These are phyloP conservation scores for Bagarius yarrelli DNA, from an alignment of 2,113 vertebrate species.

Conservation along the genomic window DNA sequence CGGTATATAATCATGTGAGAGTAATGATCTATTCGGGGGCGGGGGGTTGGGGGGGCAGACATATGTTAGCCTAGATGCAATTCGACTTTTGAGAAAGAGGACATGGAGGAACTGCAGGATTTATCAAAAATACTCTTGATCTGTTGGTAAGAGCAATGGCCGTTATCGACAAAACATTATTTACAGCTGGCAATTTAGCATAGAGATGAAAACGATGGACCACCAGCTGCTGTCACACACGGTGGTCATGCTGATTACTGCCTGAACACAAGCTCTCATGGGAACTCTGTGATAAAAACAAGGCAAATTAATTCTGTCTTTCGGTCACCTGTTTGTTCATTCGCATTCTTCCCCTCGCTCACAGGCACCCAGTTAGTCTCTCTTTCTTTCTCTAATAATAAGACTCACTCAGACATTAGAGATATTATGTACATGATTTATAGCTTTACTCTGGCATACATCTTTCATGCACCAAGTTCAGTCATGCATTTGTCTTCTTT, in stretches of 20 bases:
- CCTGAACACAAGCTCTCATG: slow-evolving; percentile 39
- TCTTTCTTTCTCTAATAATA: slow-evolving; percentile 1
- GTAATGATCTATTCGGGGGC: slow-evolving; percentile 53
- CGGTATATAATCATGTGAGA: slow-evolving; percentile 31
- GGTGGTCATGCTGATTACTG: slow-evolving; percentile 54
- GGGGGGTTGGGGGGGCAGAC: too few species aligned
- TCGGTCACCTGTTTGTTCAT: slow-evolving; percentile 40
- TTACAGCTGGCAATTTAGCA: slow-evolving; percentile 47
- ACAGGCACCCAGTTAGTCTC: slow-evolving; percentile 2
- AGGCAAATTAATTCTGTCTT: slow-evolving; percentile 51
- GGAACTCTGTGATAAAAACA: slow-evolving; percentile 37
- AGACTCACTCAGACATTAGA: slow-evolving; percentile 7
- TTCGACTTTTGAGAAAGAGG: not conserved
- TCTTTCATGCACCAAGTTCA: slow-evolving; percentile 1
- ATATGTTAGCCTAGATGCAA: too few species aligned
- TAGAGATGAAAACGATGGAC: slow-evolving; percentile 50
- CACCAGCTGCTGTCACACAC: slow-evolving; percentile 48
- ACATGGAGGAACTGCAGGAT: slow-evolving; percentile 16
- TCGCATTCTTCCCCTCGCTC: not conserved
- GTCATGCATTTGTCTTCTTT: slow-evolving; percentile 29
- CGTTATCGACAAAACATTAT: slow-evolving; percentile 19
- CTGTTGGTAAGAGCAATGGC: slow-evolving; percentile 41
- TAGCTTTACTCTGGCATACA: not conserved
- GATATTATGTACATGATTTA: slow-evolving; percentile 17
- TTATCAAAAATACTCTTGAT: slow-evolving; percentile 20